Evolutionary conservation across 1,140 invertebrate genomes (phyloP).

Genomic region (Antheraea mylitta): DNA sequence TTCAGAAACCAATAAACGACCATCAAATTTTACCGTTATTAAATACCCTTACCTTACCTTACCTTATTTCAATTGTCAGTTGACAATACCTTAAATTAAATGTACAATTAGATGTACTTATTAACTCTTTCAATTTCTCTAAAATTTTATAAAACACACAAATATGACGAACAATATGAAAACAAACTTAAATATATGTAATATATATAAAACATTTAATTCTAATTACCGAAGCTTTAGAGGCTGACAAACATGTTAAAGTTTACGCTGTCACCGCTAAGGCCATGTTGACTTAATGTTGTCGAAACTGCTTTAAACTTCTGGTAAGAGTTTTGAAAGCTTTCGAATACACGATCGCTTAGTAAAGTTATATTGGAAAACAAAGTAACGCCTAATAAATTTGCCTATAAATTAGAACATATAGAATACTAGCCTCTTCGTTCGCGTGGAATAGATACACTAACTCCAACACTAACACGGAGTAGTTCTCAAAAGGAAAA

Average conservation of each 20-base stretch:
- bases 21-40: too few species aligned
- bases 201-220: neutral
- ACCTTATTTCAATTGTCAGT: too few species aligned
- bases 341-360: constrained; percentile 15
- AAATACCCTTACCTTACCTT: too few species aligned
- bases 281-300: constrained; percentile 20
- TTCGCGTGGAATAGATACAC: too few species aligned
- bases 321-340: constrained; percentile 15
- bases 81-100: too few species aligned
- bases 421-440: too few species aligned
- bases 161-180: neutral
- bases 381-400: neutral
- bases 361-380: neutral
- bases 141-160: too few species aligned
- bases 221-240: neutral
- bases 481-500: too few species aligned
- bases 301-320: constrained; percentile 21
- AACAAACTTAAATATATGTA: neutral
- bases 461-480: too few species aligned
- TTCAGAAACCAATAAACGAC: too few species aligned
- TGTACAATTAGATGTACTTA: too few species aligned
- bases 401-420: neutral
- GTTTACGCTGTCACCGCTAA: constrained; percentile 17
- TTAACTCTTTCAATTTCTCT: too few species aligned
- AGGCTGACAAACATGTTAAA: constrained; percentile 1